Evolutionary conservation across 2,888 invertebrate genomes (phyloP).

Genomic region (Stenchaetothrips biformis): DNA sequence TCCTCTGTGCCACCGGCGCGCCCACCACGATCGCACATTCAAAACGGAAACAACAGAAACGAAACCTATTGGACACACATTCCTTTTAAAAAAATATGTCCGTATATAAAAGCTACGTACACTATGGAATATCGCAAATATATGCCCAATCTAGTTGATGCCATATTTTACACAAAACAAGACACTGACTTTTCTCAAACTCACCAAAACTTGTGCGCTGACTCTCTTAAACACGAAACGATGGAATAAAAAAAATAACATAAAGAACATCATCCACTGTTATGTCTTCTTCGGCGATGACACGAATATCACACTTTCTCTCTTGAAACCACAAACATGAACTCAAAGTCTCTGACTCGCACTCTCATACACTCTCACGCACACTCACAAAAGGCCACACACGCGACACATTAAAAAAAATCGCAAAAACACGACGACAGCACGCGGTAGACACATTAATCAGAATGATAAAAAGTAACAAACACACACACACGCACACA

Average conservation of each 20-base stretch:
- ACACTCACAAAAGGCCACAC: too few species aligned
- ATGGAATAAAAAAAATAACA: background rate
- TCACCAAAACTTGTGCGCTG: constrained; percentile 8
- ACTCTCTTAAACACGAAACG: background rate
- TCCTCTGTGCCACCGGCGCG: background rate
- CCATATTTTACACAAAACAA: background rate
- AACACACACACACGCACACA: background rate
- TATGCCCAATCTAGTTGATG: background rate
- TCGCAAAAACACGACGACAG: background rate
- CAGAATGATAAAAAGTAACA: background rate
- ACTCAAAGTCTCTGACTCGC: background rate
- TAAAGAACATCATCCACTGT: background rate
- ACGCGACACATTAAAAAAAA: background rate
- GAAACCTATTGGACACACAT: constrained; percentile 2
- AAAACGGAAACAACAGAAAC: background rate
- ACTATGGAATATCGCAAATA: background rate
- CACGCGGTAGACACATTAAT: background rate
- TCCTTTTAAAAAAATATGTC: constrained; percentile 18
- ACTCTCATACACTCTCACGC: background rate
- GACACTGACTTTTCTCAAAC: background rate
- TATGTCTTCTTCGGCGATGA: constrained; percentile 10
- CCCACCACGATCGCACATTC: background rate
- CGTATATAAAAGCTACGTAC: background rate
- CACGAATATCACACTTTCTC: background rate
- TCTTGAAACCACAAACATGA: background rate